These are phyloP conservation scores for Natrix natrix DNA, from an alignment of 2,797 vertebrate species.

Conservation along the genomic window DNA sequence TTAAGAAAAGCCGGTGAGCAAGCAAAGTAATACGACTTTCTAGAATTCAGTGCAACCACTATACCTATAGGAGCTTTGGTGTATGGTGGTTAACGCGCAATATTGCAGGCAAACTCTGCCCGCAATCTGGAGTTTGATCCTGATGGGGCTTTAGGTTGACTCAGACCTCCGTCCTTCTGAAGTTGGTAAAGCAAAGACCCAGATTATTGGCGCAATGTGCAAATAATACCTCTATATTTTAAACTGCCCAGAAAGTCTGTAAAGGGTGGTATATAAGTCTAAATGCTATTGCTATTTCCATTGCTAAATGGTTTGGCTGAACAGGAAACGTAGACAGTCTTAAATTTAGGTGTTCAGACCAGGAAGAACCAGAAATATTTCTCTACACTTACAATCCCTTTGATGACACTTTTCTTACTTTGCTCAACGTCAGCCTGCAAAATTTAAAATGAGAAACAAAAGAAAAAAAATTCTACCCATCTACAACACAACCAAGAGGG, in stretches of 20 bases:
- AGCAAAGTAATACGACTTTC: not conserved
- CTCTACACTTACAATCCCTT: not conserved
- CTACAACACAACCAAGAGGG: not conserved
- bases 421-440: not conserved
- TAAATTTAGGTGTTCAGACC: not conserved
- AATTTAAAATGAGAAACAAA: not conserved
- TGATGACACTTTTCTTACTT: not conserved
- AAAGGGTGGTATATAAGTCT: not conserved
- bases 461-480: too few relatives aligned
- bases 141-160: too few relatives aligned
- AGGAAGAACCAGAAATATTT: not conserved
- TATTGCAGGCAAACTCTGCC: too few relatives aligned
- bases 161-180: too few relatives aligned
- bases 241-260: not conserved
- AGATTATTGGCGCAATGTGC: not conserved
- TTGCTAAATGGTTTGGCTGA: not conserved
- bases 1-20: not conserved
- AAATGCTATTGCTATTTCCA: not conserved
- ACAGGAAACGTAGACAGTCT: not conserved
- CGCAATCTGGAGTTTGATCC: too few relatives aligned
- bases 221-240: too few relatives aligned
- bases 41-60: not conserved
- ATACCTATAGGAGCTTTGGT: not conserved
- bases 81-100: too few relatives aligned
- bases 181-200: too few relatives aligned